Conservation (phyloP, 1,140 invertebrate species). For the Ostrea denselamellosa region DNA sequence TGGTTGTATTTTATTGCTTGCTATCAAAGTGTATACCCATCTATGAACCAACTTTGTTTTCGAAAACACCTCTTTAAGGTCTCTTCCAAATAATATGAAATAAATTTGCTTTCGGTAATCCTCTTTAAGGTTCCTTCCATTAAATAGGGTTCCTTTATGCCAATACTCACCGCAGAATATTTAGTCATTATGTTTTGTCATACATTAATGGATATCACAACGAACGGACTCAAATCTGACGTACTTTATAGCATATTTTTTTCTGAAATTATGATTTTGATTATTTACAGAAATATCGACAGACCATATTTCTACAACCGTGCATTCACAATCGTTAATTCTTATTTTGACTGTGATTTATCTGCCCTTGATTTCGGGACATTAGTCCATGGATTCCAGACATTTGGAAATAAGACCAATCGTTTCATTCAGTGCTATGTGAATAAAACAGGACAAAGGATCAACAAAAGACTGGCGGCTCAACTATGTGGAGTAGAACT, state of each 20-base stretch:
- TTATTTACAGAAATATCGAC: conserved; percentile 8
- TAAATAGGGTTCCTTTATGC: no score
- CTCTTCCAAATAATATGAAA: no score
- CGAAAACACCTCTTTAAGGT: no score
- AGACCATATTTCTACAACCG: not conserved
- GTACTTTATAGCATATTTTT: not conserved
- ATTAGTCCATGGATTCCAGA: conserved; percentile 9
- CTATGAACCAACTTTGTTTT: no score
- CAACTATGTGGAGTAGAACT: not conserved
- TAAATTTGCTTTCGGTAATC: no score
- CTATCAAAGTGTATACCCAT: no score
- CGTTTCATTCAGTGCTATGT: not conserved
- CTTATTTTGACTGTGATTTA: conserved; percentile 14
- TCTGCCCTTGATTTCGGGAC: not conserved
- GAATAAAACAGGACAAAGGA: not conserved
- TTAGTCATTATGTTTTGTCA: no score
- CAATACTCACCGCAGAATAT: no score
- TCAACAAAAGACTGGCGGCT: not conserved
- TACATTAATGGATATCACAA: no score
- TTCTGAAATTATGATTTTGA: not conserved
- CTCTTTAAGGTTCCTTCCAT: no score
- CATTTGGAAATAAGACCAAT: conserved; percentile 22
- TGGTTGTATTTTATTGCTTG: no score
- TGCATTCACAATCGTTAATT: not conserved
- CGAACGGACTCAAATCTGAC: not conserved